phyloP scores from a whole-genome alignment of 2,113 vertebrate species.

The Burhinus bistriatus region DNA sequence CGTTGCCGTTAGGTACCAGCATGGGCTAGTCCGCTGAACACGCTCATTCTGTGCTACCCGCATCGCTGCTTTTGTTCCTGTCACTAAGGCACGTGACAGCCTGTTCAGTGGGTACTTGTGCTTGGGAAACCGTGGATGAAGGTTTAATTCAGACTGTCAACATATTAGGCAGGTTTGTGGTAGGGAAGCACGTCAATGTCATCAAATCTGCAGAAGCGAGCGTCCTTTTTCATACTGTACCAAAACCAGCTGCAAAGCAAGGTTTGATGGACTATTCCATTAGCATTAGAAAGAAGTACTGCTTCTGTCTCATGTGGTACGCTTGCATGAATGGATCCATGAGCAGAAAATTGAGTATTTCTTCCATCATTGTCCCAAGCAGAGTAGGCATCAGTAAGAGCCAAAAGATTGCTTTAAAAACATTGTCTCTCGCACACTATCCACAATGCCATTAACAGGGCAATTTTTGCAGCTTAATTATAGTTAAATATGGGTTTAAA shows the following conservation, averaged over 20 bases:
- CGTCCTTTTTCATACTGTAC: background rate
- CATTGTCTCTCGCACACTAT: background rate
- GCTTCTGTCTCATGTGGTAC: background rate
- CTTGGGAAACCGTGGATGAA: background rate
- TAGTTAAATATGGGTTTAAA: background rate
- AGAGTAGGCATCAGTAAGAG: background rate
- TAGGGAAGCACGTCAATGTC: background rate
- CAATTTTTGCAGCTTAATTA: background rate
- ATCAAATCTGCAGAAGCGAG: background rate
- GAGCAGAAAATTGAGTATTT: background rate
- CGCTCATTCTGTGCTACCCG: accelerated
- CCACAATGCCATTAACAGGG: background rate
- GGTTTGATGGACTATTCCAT: background rate
- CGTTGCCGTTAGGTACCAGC: accelerated
- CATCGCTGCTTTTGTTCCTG: background rate
- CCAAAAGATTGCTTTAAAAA: background rate
- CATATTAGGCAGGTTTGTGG: background rate
- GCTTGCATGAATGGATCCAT: background rate
- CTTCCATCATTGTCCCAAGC: background rate
- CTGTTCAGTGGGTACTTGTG: background rate
- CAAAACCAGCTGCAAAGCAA: background rate
- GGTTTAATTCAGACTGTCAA: background rate
- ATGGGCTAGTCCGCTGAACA: background rate
- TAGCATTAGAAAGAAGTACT: background rate
- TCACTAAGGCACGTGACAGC: background rate